These are phyloP conservation scores for Falco novaeseelandiae DNA, from an alignment of 2,797 vertebrate genomes.

Conservation along the genomic window DNA sequence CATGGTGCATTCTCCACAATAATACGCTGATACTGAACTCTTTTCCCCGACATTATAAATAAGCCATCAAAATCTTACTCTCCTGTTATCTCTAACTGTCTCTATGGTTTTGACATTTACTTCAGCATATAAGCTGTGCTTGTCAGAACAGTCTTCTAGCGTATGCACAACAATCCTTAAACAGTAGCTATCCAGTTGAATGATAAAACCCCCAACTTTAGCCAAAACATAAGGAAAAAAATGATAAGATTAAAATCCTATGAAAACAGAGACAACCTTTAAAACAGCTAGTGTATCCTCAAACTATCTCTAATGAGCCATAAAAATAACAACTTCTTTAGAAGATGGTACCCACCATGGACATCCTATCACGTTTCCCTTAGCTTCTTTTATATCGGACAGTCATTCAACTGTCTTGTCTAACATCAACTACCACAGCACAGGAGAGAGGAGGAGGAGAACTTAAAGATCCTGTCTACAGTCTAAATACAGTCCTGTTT, in stretches of 20 bases:
- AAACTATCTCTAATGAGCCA: not conserved
- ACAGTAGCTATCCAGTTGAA: not conserved
- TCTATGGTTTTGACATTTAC: slow-evolving; percentile 48
- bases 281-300: not conserved
- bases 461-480: not conserved
- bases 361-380: not conserved
- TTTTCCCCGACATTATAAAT: not conserved
- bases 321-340: not conserved
- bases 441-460: not conserved
- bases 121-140: slow-evolving; percentile 1
- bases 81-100: slow-evolving; percentile 30
- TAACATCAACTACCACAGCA: not conserved
- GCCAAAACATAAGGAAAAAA: not conserved
- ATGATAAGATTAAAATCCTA: not conserved
- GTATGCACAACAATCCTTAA: not conserved
- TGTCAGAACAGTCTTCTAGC: not conserved
- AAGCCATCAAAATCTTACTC: slow-evolving; percentile 21
- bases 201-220: not conserved
- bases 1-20: not conserved
- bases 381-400: not conserved
- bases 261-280: not conserved
- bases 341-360: not conserved
- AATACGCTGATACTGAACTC: not conserved
- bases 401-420: not conserved
- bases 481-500: not conserved